Evolutionary conservation across 1,140 invertebrate species (phyloP).

Genomic region (Pentalonia nigronervosa): DNA sequence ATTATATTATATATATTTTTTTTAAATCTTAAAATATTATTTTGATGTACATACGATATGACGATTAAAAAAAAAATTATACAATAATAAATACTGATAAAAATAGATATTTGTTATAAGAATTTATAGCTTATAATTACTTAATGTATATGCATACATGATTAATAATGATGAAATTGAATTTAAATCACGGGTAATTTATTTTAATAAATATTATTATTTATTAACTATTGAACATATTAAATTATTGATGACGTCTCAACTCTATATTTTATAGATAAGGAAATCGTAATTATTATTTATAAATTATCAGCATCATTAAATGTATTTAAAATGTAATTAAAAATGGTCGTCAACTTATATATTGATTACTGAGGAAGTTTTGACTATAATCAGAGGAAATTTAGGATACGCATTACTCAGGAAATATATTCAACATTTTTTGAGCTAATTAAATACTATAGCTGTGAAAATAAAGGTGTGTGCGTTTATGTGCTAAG

Average conservation of each 20-base stretch:
- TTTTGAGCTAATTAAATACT: not conserved
- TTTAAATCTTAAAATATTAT: no score
- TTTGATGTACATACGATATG: no score
- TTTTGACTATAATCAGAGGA: not conserved
- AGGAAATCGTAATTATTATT: not conserved
- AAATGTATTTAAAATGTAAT: not conserved
- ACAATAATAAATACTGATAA: no score
- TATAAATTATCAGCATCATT: not conserved
- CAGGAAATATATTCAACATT: not conserved
- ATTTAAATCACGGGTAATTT: not conserved
- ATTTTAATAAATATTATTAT: no score
- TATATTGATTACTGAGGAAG: not conserved
- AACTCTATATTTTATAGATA: no score
- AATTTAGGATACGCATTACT: not conserved
- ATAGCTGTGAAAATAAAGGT: not conserved
- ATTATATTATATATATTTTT: no score
- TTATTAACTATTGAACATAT: no score
- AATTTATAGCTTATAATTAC: no score
- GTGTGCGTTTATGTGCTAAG: not conserved
- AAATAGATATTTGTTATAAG: no score
- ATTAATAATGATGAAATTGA: not conserved
- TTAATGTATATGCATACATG: no score
- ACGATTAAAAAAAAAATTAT: no score
- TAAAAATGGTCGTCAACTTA: not conserved
- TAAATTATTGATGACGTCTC: no score